Conservation (phyloP, 2,888 invertebrate genomes). For the Operophtera brumata region DNA sequence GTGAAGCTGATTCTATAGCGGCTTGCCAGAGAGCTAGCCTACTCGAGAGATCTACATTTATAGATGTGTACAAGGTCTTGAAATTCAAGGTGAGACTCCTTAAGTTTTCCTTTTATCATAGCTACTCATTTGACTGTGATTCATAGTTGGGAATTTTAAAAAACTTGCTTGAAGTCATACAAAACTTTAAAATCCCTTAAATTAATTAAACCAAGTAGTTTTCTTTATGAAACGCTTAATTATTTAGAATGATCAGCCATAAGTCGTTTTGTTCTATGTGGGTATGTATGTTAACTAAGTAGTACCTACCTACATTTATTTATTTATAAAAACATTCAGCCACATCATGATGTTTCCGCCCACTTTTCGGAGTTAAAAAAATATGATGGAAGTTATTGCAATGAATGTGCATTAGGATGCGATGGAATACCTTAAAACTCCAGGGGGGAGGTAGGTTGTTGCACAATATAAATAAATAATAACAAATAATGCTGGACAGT, state of each 20-base stretch:
- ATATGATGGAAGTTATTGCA: too few relatives aligned
- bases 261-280: too few relatives aligned
- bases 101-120: not conserved
- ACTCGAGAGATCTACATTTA: constrained; percentile 80
- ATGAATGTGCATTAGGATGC: too few relatives aligned
- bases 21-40: constrained; percentile 84
- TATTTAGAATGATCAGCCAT: not conserved
- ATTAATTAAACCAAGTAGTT: not conserved
- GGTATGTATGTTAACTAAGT: too few relatives aligned
- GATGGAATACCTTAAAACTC: too few relatives aligned
- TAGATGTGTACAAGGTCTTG: constrained; percentile 91
- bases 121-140: not conserved
- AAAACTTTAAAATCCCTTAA: not conserved
- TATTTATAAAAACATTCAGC: not conserved
- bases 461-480: too few relatives aligned
- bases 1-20: constrained; percentile 87
- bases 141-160: too few relatives aligned
- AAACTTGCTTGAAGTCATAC: not conserved
- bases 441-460: too few relatives aligned
- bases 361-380: constrained; percentile 12
- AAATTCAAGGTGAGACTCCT: constrained; percentile 86
- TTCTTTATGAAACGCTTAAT: not conserved
- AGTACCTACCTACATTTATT: too few relatives aligned
- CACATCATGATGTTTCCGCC: constrained; percentile 9
- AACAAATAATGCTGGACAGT: too few relatives aligned